Evolutionary conservation across 2,888 invertebrate genomes (phyloP), one percentile per base, ranked within the genome.

Genomic region (Yponomeuta evonymella): DNA sequence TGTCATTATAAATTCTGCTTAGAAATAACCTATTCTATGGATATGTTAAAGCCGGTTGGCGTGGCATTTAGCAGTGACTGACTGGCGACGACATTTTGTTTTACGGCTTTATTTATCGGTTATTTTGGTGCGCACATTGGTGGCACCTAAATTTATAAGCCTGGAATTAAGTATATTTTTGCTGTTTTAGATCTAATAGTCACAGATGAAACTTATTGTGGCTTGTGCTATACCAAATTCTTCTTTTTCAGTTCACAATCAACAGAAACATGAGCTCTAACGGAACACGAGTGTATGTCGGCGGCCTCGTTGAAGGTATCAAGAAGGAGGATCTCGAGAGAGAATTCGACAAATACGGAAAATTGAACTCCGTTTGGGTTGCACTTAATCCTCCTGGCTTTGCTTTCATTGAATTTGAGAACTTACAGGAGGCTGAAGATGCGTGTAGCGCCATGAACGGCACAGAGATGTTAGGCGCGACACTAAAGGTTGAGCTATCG

Each of bases 341-440:
- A 83, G 97, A 97, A 89, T 98, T 98, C 87, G 96, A 96, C 81
- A 97, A 97, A 92, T 98, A 95, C 89, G 98, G 98, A 79, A 97
- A 97, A 93, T 93, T 98, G 78, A 97, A 96, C 92, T 96, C 96
- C 79, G 97, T 97, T 76, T 98, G 97, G 97, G 97, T 97, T 79
- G 97, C 98, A 77, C 96, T 97, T 88, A 97, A 98, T 90, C 98
- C 98, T 77, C 97, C 97, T 77, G 97, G 98, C 82, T 98, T 98
- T 90, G 98, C 97, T 75, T 98, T 98, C 93, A 96, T 98, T 86
- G 97, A 98, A 92, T 98, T 97, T 90, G 95, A 96, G 85, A 96
- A 96, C 89, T 94, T 95, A 86, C 95, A 96, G 83, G 97, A 98
- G 90, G 98, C 98, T 63, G 97, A 97, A 85, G 95, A 96, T 81